Base-by-base conservation (phyloP, 2,797 vertebrate species). In the Anguilla obscura region DNA sequence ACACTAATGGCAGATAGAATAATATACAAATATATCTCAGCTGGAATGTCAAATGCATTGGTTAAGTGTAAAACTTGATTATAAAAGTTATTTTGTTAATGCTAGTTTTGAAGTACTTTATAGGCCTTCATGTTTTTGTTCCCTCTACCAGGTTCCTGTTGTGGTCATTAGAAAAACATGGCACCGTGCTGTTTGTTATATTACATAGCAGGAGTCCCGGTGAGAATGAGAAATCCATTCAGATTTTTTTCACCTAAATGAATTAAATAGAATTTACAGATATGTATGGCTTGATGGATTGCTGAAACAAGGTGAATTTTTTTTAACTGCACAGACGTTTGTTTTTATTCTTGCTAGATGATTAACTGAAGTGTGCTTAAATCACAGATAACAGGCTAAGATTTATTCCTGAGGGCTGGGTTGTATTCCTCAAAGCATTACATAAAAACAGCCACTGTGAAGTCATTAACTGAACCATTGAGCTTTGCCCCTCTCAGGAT, bases 261-360 rank as follows among this genome's bases (percentile, higher is more conserved):
- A 48, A 48, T 48, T 82, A 45, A 40, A 80, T 69, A 27, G 66
- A 2, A 36, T 27, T 16, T 79, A 30, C 40, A 16, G 33, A 6
- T 84, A 33, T 56, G 16, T 54, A 14, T 18, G 30, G 9, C 33
- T 56, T 85, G 50, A 52, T 45, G 36, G 76, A 33, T 45, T 80
- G 76, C 48, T 40, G 40, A 80, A 80, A 45, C 50, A 56, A 54
- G 83, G 14, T 85, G 9, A 58, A n/a, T 63, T 50, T 52, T 24
- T 50, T 87, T 66, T 21, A 27, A n/a, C 58, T 83, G 45, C 1
- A 58, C 30, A 16, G 36, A 74, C 86, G 40, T 45, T 52, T 36
- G 79, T 87, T 79, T 50, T 60, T 18, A 58, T 36, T 27, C 16
- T 87, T 87, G 66, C 58, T 36, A 40, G 63, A 33, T 27, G n/a